Conservation (phyloP, 1,140 invertebrate genomes). For the Leptinotarsa defecta region DNA sequence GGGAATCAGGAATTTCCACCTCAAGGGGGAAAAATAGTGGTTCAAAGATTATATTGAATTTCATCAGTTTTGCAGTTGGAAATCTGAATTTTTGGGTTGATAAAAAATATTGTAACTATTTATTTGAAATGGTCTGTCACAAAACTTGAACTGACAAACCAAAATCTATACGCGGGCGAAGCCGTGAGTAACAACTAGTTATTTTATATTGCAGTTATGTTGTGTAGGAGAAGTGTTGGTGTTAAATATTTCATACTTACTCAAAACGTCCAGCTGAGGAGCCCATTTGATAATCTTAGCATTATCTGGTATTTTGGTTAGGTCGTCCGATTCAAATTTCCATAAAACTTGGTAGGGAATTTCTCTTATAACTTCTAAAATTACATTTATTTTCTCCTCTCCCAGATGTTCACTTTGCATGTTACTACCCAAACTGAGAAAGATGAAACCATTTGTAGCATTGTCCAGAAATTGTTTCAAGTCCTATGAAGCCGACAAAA, state of each 20-base stretch:
- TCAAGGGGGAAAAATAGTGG: too few relatives aligned
- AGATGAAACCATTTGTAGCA: constrained; percentile 64
- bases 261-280: constrained; percentile 66
- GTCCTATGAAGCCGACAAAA: constrained; percentile 54
- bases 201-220: neutral
- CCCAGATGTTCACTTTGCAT: constrained; percentile 57
- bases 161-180: neutral
- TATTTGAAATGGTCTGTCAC: neutral
- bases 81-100: too few relatives aligned
- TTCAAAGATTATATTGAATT: too few relatives aligned
- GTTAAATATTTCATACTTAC: constrained; percentile 45
- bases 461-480: constrained; percentile 62
- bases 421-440: constrained; percentile 63
- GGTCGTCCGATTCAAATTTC: constrained; percentile 61
- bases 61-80: too few relatives aligned
- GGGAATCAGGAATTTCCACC: too few relatives aligned
- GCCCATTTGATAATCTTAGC: constrained; percentile 60
- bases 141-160: neutral
- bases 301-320: constrained; percentile 58
- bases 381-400: constrained; percentile 49
- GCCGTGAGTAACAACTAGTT: neutral
- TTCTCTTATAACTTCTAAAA: constrained; percentile 57
- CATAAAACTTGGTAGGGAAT: constrained; percentile 61
- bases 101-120: too few relatives aligned
- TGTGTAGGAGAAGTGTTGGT: too few relatives aligned